Percentiles rank a stretch among this genome's conserved stretches.
These are phyloP conservation scores for Zygogramma bicolorata DNA, from an alignment of 2,888 invertebrate genomes.

Conservation along the genomic window DNA sequence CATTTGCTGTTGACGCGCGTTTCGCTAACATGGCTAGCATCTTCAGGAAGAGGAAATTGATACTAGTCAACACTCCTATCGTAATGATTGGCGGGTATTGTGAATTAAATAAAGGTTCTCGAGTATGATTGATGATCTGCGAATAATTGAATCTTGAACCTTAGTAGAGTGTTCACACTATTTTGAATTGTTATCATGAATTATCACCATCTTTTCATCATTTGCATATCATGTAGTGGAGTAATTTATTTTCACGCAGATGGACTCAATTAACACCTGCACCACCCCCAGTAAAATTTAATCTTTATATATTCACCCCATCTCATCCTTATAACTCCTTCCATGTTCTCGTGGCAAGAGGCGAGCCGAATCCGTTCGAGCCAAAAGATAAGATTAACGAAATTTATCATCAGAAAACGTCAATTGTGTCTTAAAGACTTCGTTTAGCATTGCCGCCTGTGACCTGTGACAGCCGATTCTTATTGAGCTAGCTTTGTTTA, in stretches of 20 bases:
- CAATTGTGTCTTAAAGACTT: conserved; percentile 57
- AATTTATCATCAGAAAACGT: conserved; percentile 54
- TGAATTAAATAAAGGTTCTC: no score
- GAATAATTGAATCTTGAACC: no score
- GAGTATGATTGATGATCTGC: no score
- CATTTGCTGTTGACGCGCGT: no score
- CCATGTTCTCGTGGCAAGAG: conserved; percentile 21
- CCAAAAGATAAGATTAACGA: conserved; percentile 55
- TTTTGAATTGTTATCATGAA: no score
- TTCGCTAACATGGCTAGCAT: no score
- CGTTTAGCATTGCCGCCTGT: conserved; percentile 45
- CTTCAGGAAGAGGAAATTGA: no score
- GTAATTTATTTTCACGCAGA: not conserved
- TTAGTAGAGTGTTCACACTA: no score
- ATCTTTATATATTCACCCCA: not conserved
- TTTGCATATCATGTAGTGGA: not conserved
- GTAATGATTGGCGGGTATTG: no score
- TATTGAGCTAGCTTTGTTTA: conserved; percentile 51
- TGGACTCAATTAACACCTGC: not conserved
- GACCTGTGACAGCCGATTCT: conserved; percentile 45
- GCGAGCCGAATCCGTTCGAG: conserved; percentile 42
- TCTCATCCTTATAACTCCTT: conserved; percentile 19
- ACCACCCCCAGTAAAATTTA: not conserved
- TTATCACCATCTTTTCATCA: no score
- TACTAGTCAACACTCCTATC: no score